Conservation (phyloP, 2,113 vertebrate species). For the Serranochromis macrocephalus region DNA sequence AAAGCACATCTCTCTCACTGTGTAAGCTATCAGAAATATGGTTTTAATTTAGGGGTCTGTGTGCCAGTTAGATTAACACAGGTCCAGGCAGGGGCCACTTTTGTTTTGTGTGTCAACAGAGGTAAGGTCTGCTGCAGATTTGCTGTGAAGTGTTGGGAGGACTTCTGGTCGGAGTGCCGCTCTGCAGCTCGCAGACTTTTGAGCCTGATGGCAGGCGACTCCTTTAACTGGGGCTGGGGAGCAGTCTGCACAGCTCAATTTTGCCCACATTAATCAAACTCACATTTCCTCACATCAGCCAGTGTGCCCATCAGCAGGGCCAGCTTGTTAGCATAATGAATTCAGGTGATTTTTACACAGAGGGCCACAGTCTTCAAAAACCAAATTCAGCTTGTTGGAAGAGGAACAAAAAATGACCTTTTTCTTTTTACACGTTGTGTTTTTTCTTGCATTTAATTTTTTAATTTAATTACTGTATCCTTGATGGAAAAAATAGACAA, state of each 20-base stretch:
- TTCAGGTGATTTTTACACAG: constrained; percentile 57
- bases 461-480: neutral
- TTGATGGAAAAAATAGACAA: neutral
- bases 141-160: constrained; percentile 28
- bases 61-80: constrained; percentile 5
- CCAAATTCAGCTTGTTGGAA: neutral
- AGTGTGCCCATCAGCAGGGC: constrained; percentile 50
- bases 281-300: constrained; percentile 70
- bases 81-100: neutral
- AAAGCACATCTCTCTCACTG: constrained; percentile 35
- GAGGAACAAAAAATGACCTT: constrained; percentile 7
- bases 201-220: constrained; percentile 67
- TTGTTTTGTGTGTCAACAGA: constrained; percentile 14
- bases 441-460: neutral
- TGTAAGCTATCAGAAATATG: constrained; percentile 39
- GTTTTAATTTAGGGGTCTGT: constrained; percentile 39
- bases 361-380: constrained; percentile 29
- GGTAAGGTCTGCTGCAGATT: constrained; percentile 28
- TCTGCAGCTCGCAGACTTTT: constrained; percentile 31
- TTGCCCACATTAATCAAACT: constrained; percentile 72
- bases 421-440: neutral
- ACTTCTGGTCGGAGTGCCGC: neutral
- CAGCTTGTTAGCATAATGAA: constrained; percentile 67
- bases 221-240: constrained; percentile 63
- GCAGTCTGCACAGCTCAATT: constrained; percentile 59